A percentile compares a stretch with the other conserved stretches of the same genome.
Conservation (phyloP, 2,888 invertebrate genomes). For the Protophormia terraenovae region DNA sequence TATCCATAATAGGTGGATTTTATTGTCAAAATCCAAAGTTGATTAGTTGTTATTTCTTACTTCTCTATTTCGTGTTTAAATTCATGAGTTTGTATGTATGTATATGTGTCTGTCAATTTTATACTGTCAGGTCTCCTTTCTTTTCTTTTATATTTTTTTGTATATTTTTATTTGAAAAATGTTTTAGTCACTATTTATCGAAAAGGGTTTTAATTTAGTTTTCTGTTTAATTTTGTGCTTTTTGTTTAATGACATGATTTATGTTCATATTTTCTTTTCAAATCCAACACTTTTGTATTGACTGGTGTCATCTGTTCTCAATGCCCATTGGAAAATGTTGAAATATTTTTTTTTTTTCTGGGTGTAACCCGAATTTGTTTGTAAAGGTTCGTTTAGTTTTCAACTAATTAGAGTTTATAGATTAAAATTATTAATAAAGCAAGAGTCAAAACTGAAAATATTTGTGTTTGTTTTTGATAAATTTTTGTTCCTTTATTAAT, state of each 20-base stretch:
- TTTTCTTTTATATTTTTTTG: conserved; percentile 1
- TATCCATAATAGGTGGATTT: conserved; percentile 75
- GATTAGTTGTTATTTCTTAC: conserved; percentile 74
- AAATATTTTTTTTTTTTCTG: neutral
- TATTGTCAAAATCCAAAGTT: conserved; percentile 76
- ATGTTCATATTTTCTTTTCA: conserved; percentile 29
- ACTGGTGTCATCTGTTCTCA: conserved; percentile 22
- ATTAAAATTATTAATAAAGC: neutral
- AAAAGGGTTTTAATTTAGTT: conserved; percentile 65
- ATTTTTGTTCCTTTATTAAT: neutral
- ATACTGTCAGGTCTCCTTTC: conserved; percentile 47
- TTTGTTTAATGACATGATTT: conserved; percentile 58
- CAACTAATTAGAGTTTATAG: conserved; percentile 29
- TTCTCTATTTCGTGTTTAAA: neutral
- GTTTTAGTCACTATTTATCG: conserved; percentile 47
- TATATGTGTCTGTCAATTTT: conserved; percentile 42
- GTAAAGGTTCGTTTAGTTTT: conserved; percentile 16
- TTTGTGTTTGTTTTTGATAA: conserved; percentile 31
- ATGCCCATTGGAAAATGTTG: neutral
- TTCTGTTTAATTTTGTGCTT: neutral
- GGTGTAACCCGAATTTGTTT: conserved; percentile 23
- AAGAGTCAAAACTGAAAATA: neutral
- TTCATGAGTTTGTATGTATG: conserved; percentile 6
- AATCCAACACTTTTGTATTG: conserved; percentile 33
- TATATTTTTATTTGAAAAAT: conserved; percentile 30